These are phyloP conservation scores for Dorcus parallelipipedus DNA, from an alignment of 2,888 invertebrate species.

Conservation along the genomic window DNA sequence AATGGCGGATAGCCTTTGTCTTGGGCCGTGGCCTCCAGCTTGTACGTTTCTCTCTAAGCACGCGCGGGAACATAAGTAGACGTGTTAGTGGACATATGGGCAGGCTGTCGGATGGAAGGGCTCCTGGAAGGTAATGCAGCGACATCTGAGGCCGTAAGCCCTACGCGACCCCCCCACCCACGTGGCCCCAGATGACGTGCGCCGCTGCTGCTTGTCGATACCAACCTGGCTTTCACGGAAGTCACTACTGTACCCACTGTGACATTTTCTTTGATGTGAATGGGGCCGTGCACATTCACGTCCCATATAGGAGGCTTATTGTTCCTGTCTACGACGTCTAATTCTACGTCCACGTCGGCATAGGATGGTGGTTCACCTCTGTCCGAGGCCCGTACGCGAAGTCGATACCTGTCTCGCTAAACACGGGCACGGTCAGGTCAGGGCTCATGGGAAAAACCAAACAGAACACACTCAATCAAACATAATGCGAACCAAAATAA, in stretches of 20 bases:
- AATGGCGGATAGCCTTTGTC: slow-evolving; percentile 95
- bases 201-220: slow-evolving; percentile 55
- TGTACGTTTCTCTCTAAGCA: slow-evolving; percentile 91
- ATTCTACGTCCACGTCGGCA: slow-evolving; percentile 95
- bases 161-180: slow-evolving; percentile 39
- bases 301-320: slow-evolving; percentile 98
- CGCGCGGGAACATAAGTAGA: slow-evolving; percentile 32
- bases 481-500: slow-evolving; percentile 36
- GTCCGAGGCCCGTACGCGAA: slow-evolving; percentile 96
- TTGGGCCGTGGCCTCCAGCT: slow-evolving; percentile 97
- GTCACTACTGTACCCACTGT: slow-evolving; percentile 98
- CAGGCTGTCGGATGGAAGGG: slow-evolving; percentile 28
- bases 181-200: slow-evolving; percentile 52
- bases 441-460: slow-evolving; percentile 57
- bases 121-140: slow-evolving; percentile 10
- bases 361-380: slow-evolving; percentile 87
- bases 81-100: slow-evolving; percentile 31
- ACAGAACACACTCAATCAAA: slow-evolving; percentile 41
- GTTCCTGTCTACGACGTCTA: slow-evolving; percentile 98
- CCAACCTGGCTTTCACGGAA: slow-evolving; percentile 97
- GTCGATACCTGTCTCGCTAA: slow-evolving; percentile 95
- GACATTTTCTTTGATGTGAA: slow-evolving; percentile 98
- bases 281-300: slow-evolving; percentile 92
- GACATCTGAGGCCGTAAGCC: slow-evolving; percentile 26
- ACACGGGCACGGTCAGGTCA: slow-evolving; percentile 65